These are phyloP conservation scores for Tenthredo mesomela DNA, from an alignment of 2,888 invertebrate species.

Conservation along the genomic window DNA sequence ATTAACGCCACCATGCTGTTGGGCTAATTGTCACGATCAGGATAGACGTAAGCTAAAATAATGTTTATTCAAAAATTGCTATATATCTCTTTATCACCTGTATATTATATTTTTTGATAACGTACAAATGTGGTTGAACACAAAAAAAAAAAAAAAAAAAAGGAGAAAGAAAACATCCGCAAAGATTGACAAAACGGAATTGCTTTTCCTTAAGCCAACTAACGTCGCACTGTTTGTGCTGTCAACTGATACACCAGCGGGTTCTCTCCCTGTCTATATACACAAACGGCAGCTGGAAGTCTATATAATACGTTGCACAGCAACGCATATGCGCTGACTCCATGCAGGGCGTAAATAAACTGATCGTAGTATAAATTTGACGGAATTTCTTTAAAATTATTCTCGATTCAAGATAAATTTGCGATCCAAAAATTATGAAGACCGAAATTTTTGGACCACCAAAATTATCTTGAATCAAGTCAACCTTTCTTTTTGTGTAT, in stretches of 20 bases:
- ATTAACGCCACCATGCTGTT: conserved; percentile 71
- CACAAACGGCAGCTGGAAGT: conserved; percentile 48
- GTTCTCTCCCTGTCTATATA: conserved; percentile 48
- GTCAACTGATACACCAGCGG: conserved; percentile 48
- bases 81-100: neutral
- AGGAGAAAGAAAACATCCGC: neutral
- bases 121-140: neutral
- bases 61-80: neutral
- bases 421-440: too few relatives aligned
- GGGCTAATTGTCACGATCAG: conserved; percentile 75
- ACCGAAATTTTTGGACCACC: too few relatives aligned
- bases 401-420: too few relatives aligned
- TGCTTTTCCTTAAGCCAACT: conserved; percentile 25
- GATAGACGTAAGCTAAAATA: conserved; percentile 72
- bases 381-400: too few relatives aligned
- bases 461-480: too few relatives aligned
- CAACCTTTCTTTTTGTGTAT: too few relatives aligned
- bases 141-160: too few relatives aligned
- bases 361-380: conserved; percentile 15
- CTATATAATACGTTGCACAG: conserved; percentile 26
- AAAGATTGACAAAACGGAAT: conserved; percentile 15
- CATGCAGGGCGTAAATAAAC: conserved; percentile 44
- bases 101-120: too few relatives aligned
- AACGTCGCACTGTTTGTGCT: conserved; percentile 41
- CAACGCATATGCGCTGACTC: conserved; percentile 39